Base-by-base conservation (phyloP, 2,797 vertebrate genomes). In the Schizopygopsis malacanthus region DNA sequence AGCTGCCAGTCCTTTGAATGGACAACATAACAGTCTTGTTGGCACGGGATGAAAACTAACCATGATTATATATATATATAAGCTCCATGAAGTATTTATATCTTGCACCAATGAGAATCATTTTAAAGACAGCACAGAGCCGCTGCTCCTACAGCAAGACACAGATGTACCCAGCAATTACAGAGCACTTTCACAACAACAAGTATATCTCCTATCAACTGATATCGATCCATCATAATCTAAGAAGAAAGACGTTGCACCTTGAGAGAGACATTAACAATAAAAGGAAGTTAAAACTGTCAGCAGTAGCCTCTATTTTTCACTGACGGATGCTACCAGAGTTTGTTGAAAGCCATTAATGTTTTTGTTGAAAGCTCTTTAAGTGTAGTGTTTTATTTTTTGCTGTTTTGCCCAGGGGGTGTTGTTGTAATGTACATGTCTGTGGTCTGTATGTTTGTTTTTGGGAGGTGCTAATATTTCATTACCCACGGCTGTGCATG, bases 381-480 rank as follows among this genome's bases (percentile, higher is more conserved):
- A 56, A 41, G 6, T 33, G 2, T 33, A 39, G 39, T 39, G 5
- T 6, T 6, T 6, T 39, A 6, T 59, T 83, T 76, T 76, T 65
- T 2, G 72, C 45, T 18, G 71, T 70, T 79, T 56, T 70, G 52
- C 83, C 39, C 50, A 45, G 61, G 47, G 65, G 75, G 37, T 69
- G n/a, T 59, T 33, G 45, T 37, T 63, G 28, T 41, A 63, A 50
- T 47, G 22, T 73, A 25, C 77, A 79, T 79, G 52, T 63, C 52
- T 63, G 56, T 73, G 84, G 78, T 85, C 84, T 81, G 43, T 50
- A n/a, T 80, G 43, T 80, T 85, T 81, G 84, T 85, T 81, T 85
- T 54, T 7, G 28, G 70, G 69, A 28, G 84, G 43, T 85, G 45
- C 70, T n/a, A 25, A 80, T 80, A 81, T 81, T 81, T 22, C 78